Evolutionary conservation across 1,140 invertebrate species (phyloP).

Genomic region (Batillaria attramentaria): DNA sequence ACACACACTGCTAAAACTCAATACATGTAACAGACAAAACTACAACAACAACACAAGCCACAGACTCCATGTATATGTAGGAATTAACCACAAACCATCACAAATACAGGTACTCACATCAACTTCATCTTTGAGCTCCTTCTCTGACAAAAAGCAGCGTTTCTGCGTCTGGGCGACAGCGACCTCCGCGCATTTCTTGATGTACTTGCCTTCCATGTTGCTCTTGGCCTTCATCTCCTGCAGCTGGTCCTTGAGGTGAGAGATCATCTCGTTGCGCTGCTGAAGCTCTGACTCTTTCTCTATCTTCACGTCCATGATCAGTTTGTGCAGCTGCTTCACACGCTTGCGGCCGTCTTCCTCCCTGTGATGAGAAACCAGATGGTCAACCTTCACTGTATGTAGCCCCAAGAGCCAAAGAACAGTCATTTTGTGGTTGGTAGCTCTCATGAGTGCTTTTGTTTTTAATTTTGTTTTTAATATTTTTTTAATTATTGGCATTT

Average conservation of each 20-base stretch:
- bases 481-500: too few species aligned
- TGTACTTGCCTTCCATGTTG: constrained; percentile 71
- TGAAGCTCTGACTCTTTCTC: constrained; percentile 69
- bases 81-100: too few species aligned
- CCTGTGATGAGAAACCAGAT: constrained; percentile 41
- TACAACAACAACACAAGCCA: neutral
- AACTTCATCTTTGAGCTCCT: constrained; percentile 64
- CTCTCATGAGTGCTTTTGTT: too few species aligned
- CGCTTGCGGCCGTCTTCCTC: constrained; percentile 68
- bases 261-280: constrained; percentile 70
- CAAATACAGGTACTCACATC: constrained; percentile 52
- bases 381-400: too few species aligned
- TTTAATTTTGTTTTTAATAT: too few species aligned
- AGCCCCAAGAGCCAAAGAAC: too few species aligned
- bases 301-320: constrained; percentile 66
- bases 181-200: constrained; percentile 69
- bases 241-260: constrained; percentile 68
- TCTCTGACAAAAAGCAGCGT: constrained; percentile 61
- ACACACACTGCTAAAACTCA: too few species aligned
- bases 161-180: constrained; percentile 69
- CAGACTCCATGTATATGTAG: neutral
- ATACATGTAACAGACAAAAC: neutral
- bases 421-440: too few species aligned
- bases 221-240: constrained; percentile 68
- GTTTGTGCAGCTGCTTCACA: constrained; percentile 61